These are phyloP conservation scores for Megaptera novaeangliae DNA, from an alignment of 2,113 vertebrate genomes.

Conservation along the genomic window DNA sequence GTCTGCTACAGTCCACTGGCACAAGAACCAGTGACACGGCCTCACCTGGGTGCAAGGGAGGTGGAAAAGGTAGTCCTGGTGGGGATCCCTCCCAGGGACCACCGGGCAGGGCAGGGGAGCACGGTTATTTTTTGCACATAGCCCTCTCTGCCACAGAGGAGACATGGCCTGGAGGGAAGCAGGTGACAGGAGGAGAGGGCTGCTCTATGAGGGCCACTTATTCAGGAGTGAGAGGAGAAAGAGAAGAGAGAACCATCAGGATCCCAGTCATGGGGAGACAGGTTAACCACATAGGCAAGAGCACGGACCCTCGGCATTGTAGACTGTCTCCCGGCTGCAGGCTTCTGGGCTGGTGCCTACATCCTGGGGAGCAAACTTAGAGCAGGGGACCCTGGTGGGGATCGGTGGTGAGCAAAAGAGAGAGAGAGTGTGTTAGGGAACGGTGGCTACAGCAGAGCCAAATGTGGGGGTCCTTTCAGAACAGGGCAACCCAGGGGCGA, in stretches of 20 bases:
- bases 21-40: not conserved
- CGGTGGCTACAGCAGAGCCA: not conserved
- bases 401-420: not conserved
- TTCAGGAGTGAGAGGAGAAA: not conserved
- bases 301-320: rapidly evolving
- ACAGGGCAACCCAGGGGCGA: no score
- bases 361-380: not conserved
- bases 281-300: rapidly evolving
- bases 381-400: not conserved
- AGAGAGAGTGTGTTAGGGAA: not conserved
- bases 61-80: not conserved
- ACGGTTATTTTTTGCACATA: rapidly evolving
- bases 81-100: not conserved
- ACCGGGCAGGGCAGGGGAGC: no score
- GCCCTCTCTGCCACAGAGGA: no score
- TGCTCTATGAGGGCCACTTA: not conserved
- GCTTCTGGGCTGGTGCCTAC: not conserved
- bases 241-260: not conserved
- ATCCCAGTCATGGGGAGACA: no score
- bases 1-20: not conserved
- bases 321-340: rapidly evolving
- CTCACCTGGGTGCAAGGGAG: not conserved
- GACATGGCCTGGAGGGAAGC: not conserved
- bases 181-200: not conserved
- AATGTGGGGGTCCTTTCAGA: not conserved